phyloP scores from a whole-genome alignment of 2,797 vertebrate genomes.

The Ficedula albicollis region DNA sequence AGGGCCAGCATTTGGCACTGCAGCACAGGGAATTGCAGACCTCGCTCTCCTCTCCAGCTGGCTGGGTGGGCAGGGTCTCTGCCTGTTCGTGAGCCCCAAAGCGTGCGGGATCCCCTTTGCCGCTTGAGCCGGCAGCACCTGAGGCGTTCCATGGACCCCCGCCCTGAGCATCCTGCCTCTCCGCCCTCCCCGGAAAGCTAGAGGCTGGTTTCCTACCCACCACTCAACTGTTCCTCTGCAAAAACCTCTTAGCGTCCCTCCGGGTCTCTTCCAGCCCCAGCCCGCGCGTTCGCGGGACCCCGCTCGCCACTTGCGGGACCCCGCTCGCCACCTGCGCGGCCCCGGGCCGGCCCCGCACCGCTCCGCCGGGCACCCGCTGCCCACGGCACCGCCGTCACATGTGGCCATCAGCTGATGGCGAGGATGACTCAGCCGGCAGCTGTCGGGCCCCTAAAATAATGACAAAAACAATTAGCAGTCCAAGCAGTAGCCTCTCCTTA shows the following conservation, averaged over 20 bases:
- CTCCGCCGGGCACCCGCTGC: neutral
- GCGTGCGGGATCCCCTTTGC: neutral
- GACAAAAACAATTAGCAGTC: constrained; percentile 93
- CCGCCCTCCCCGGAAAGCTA: neutral
- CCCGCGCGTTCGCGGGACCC: fast-evolving
- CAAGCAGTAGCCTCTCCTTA: constrained; percentile 93
- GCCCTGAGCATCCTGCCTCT: neutral
- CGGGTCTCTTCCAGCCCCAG: neutral
- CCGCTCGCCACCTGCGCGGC: constrained; percentile 11
- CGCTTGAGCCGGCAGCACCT: fast-evolving
- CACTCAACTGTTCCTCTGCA: fast-evolving
- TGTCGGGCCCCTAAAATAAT: constrained; percentile 92
- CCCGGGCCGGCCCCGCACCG: neutral
- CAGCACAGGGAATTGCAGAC: neutral
- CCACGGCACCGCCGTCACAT: constrained; percentile 65
- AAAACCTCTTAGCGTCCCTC: neutral
- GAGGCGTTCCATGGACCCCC: fast-evolving
- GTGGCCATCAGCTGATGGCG: constrained; percentile 86
- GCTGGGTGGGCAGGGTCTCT: neutral
- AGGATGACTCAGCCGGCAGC: constrained; percentile 90
- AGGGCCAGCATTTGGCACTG: neutral
- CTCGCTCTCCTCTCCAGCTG: neutral
- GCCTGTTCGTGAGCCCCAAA: neutral
- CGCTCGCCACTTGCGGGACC: neutral
- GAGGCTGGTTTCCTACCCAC: fast-evolving